Base-by-base conservation (phyloP, 1,140 invertebrate genomes). In the Penaeus japonicus region DNA sequence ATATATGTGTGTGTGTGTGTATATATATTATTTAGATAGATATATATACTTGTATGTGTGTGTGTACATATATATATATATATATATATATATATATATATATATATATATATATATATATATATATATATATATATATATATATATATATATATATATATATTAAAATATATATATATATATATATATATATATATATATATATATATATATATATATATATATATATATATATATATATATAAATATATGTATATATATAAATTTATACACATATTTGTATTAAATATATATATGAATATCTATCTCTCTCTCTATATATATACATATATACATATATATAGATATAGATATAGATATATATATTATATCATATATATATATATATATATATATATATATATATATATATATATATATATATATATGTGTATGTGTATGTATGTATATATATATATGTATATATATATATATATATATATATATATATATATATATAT, bases 191-290 rank as follows among this genome's bases (percentile, higher is more conserved):
- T 73, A 73, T 73, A 73, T 22, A 73, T 73, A 73, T 20, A 22
- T 73, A 73, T 73, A 73, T 73, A 73, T 73, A 73, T 73, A 73
- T 73, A 22, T 73, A 20, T 73, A 22, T 73, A 73, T 73, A 73
- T 73, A 73, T 73, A 73, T 73, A 73, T 73, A 70, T 70, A 70
- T 70, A 70, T 70, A 70, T 70, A 70, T 70, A 70, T 65, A 65
- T 4, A 65, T 65, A 65, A 4, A 70, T 22, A 70, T 70, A 70
- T 70, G 22, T 22, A 70, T 70, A 70, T 70, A 70, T 22, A 22
- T 70, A 27, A 17, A 4, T 39, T 39, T 7, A 39, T 39, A 39
- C 7, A 39, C 7, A 39, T 39, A 2, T 39, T 39, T 39, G 35
- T 39, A 39, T 39, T 39, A 39, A 39, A 7, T 39, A 39, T 39